A percentile compares a stretch with the other conserved stretches of the same genome.
Conservation (phyloP, 2,888 invertebrate genomes). For the Drosophila multiciliata region DNA sequence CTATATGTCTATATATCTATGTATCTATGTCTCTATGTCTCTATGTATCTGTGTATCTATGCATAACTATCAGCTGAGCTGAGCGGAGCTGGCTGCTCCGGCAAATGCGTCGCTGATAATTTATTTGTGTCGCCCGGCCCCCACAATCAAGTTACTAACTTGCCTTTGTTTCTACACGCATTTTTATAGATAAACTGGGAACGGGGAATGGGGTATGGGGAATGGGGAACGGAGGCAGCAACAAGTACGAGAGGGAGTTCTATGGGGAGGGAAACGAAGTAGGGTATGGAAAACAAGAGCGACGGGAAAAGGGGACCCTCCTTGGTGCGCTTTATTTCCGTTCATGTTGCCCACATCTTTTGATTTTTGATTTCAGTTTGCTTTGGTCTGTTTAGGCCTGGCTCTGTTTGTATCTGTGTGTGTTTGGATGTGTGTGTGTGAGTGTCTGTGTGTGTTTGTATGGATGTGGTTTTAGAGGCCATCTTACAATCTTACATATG, state of each 20-base stretch:
- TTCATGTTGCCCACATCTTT: slow-evolving; percentile 68
- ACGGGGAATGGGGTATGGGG: background rate
- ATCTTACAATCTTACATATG: slow-evolving; percentile 65
- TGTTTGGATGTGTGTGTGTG: background rate
- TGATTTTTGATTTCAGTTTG: slow-evolving; percentile 47
- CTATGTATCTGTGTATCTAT: slow-evolving; percentile 32
- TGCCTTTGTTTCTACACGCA: slow-evolving; percentile 68
- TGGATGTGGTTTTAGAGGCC: slow-evolving; percentile 26
- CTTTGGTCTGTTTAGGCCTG: slow-evolving; percentile 29
- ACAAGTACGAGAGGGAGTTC: background rate
- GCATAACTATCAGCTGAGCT: slow-evolving; percentile 36
- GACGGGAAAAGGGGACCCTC: slow-evolving; percentile 1
- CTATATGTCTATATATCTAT: background rate
- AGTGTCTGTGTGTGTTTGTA: background rate
- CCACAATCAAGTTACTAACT: slow-evolving; percentile 75
- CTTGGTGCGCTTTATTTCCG: slow-evolving; percentile 67
- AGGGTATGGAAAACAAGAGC: background rate
- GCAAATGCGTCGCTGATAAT: slow-evolving; percentile 66
- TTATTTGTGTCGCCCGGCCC: slow-evolving; percentile 80
- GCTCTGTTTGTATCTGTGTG: background rate
- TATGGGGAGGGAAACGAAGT: background rate
- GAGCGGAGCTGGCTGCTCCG: slow-evolving; percentile 19
- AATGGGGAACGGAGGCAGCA: background rate
- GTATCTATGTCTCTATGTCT: slow-evolving; percentile 25
- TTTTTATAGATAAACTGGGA: slow-evolving; percentile 53